Conservation (phyloP, 2,888 invertebrate species). For the Drosophila tanythrix region DNA sequence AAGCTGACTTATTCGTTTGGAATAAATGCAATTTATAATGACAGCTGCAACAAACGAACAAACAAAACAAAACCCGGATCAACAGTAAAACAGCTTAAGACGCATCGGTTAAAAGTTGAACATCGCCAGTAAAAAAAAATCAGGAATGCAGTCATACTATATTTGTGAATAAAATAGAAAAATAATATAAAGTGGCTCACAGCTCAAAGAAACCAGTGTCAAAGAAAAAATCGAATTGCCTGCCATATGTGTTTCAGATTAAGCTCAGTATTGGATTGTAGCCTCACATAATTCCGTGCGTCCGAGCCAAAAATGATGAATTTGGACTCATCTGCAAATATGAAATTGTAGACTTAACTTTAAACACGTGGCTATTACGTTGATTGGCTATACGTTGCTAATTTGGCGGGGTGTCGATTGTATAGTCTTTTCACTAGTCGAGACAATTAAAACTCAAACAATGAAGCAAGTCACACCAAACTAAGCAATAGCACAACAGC, state of each 20-base stretch:
- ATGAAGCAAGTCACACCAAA: slow-evolving; percentile 61
- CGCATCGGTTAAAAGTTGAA: slow-evolving; percentile 54
- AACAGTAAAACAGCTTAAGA: slow-evolving; percentile 27
- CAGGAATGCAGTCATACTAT: slow-evolving; percentile 15
- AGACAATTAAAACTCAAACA: slow-evolving; percentile 44
- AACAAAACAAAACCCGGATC: slow-evolving; percentile 37
- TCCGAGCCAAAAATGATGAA: too few relatives aligned
- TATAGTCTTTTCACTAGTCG: slow-evolving; percentile 24
- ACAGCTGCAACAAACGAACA: slow-evolving; percentile 58
- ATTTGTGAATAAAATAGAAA: neutral
- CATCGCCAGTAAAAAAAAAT: slow-evolving; percentile 50
- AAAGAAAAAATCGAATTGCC: too few relatives aligned
- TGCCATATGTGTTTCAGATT: too few relatives aligned
- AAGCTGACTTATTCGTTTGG: slow-evolving; percentile 46
- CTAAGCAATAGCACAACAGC: slow-evolving; percentile 50
- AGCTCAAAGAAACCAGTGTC: too few relatives aligned
- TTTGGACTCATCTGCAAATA: too few relatives aligned
- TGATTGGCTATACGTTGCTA: slow-evolving; percentile 66
- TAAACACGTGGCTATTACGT: slow-evolving; percentile 19
- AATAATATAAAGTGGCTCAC: too few relatives aligned
- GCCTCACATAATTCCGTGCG: too few relatives aligned
- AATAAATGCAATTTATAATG: slow-evolving; percentile 74
- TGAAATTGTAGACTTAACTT: neutral
- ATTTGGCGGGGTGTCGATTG: slow-evolving; percentile 49
- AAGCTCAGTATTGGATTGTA: too few relatives aligned